Evolutionary conservation across 2,113 vertebrate genomes (phyloP).

Genomic region (Macaca fascicularis): T2T-MFA8v1.1 NC_088380.1:141715001-141715500

Average conservation of each 20-base stretch:
- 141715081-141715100: neutral
- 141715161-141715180: rapidly evolving
- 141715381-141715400: slow-evolving; percentile 72
- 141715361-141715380: slow-evolving; percentile 69
- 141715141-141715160: neutral
- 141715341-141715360: neutral
- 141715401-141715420: slow-evolving; percentile 61
- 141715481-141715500: neutral
- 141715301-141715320: neutral
- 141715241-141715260: neutral
- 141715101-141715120: neutral
- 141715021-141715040: rapidly evolving
- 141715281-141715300: neutral
- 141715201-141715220: neutral
- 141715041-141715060: neutral
- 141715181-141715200: neutral
- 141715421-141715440: slow-evolving; percentile 64
- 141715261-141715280: neutral
- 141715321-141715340: neutral
- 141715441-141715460: neutral
- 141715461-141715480: neutral
- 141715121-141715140: neutral
- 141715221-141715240: neutral
- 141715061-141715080: rapidly evolving
- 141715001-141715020: rapidly evolving